These are phyloP conservation scores for Phoxinus phoxinus DNA, from an alignment of 2,113 vertebrate species.

Conservation along the genomic window DNA sequence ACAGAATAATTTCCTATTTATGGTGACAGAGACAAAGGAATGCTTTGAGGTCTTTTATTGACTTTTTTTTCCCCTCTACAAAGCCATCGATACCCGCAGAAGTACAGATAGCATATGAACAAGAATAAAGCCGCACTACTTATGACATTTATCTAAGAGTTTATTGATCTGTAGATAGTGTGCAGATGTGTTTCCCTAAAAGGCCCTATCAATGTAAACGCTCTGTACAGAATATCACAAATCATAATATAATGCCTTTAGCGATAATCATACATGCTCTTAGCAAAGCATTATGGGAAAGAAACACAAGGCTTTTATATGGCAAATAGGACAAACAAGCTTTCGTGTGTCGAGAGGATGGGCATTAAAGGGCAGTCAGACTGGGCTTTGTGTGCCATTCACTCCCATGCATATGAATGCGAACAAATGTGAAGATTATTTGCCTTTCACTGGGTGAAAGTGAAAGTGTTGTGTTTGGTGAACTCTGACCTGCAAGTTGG, in stretches of 20 bases:
- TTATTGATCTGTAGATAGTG: constrained; percentile 36
- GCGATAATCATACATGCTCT: constrained; percentile 35
- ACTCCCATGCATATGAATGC: constrained; percentile 14
- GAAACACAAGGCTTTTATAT: constrained; percentile 23
- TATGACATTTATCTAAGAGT: constrained; percentile 50
- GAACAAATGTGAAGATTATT: constrained; percentile 14
- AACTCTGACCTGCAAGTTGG: background rate
- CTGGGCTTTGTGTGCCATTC: constrained; percentile 4
- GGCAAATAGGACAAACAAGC: constrained; percentile 43
- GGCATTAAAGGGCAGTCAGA: background rate
- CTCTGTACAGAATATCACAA: background rate
- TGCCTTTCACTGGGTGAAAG: constrained; percentile 10
- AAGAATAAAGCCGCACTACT: background rate
- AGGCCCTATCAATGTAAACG: constrained; percentile 29
- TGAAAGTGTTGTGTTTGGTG: background rate
- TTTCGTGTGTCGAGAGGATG: background rate
- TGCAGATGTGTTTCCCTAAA: constrained; percentile 31
- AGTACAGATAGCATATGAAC: constrained; percentile 32
- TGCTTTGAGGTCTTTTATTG: constrained; percentile 50
- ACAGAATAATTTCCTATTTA: constrained; percentile 1
- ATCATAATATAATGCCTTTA: constrained; percentile 40
- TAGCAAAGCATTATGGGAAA: constrained; percentile 24
- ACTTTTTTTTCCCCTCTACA: constrained; percentile 21
- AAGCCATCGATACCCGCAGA: constrained; percentile 35
- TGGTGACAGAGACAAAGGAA: constrained; percentile 39